These are phyloP conservation scores for Leptosomus discolor DNA, from an alignment of 2,113 vertebrate species.

Conservation along the genomic window DNA sequence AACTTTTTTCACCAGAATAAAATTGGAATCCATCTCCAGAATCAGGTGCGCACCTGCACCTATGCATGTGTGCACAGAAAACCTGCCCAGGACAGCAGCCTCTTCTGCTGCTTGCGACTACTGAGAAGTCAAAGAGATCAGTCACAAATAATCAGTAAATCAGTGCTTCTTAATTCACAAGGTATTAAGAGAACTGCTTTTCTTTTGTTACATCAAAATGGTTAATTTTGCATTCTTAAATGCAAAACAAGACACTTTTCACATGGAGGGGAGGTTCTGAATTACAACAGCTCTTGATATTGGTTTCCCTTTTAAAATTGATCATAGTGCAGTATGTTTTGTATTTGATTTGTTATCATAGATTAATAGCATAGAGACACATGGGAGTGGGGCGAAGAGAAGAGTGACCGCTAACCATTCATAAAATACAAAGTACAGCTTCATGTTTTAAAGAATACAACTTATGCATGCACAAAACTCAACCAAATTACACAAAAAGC, in stretches of 20 bases:
- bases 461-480: not conserved
- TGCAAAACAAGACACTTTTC: not conserved
- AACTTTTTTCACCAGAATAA: not conserved
- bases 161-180: not conserved
- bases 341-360: not conserved
- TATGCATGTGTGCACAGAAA: fast-evolving
- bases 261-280: not conserved
- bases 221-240: not conserved
- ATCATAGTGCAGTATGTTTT: not conserved
- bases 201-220: not conserved
- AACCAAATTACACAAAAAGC: not conserved
- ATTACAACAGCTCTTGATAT: not conserved
- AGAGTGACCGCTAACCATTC: not conserved
- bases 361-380: not conserved
- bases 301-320: not conserved
- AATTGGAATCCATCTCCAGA: not conserved
- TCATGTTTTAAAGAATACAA: not conserved
- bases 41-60: not conserved
- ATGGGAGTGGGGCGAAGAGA: not conserved
- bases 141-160: not conserved
- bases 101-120: not conserved
- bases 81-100: not conserved
- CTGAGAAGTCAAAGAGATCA: fast-evolving
- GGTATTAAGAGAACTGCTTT: not conserved
- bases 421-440: not conserved